A percentile compares a stretch with the other conserved stretches of the same genome.
These are phyloP conservation scores for Sternarchorhynchus goeldii DNA, from an alignment of 2,797 vertebrate genomes.

Conservation along the genomic window DNA sequence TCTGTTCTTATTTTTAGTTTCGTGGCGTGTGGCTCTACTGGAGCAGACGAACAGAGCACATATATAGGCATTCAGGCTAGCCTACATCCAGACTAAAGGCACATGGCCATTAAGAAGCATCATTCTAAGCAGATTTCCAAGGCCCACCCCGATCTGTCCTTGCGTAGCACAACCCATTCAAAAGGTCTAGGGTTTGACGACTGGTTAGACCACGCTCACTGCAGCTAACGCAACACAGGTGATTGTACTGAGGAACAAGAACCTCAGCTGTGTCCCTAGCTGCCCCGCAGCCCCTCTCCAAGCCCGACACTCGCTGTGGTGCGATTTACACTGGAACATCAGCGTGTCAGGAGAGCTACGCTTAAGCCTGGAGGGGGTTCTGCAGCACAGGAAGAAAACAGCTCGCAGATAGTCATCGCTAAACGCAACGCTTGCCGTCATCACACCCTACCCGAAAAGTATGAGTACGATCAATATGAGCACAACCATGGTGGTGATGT, in stretches of 20 bases:
- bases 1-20: conserved; percentile 12
- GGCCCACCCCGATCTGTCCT: neutral
- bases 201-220: neutral
- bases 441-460: neutral
- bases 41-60: conserved; percentile 55
- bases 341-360: conserved; percentile 2
- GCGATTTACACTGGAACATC: neutral
- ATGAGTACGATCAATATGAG: conserved; percentile 28
- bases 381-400: neutral
- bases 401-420: too few relatives aligned
- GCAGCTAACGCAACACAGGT: neutral
- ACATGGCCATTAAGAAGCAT: conserved; percentile 51
- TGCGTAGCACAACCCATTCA: too few relatives aligned
- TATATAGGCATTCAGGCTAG: conserved; percentile 58
- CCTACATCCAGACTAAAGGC: conserved; percentile 75
- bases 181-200: neutral
- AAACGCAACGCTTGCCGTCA: neutral
- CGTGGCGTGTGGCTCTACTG: conserved; percentile 27
- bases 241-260: neutral
- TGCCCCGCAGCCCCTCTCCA: neutral
- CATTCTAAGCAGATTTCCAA: conserved; percentile 53
- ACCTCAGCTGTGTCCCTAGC: neutral
- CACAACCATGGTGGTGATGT: neutral
- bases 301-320: neutral
- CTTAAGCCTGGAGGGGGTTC: conserved; percentile 1